Conservation (phyloP, 1,140 invertebrate genomes). For the Galleria mellonella region DNA sequence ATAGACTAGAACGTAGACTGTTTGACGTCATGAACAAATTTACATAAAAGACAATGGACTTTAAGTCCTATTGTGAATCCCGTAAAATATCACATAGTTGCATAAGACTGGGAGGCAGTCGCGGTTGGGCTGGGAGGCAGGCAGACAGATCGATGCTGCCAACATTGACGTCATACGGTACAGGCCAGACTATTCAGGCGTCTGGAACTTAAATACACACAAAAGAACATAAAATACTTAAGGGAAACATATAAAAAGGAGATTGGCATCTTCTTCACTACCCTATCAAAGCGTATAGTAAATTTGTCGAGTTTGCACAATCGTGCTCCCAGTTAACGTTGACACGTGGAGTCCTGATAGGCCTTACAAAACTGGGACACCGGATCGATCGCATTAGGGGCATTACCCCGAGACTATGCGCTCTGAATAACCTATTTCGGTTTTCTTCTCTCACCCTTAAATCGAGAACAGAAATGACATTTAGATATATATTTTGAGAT, state of each 20-base stretch:
- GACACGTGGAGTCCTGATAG: constrained; percentile 4
- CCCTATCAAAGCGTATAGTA: too few relatives aligned
- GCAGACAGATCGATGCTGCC: constrained; percentile 57
- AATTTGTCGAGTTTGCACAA: too few relatives aligned
- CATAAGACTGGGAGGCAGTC: constrained; percentile 41
- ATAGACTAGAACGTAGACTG: too few relatives aligned
- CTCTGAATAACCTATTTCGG: constrained; percentile 14
- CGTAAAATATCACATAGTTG: constrained; percentile 25
- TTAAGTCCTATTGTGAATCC: neutral
- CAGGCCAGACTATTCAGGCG: constrained; percentile 5
- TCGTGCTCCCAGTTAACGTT: too few relatives aligned
- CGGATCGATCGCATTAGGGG: constrained; percentile 21
- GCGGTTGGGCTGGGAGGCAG: constrained; percentile 22
- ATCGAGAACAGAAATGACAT: too few relatives aligned
- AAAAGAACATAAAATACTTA: neutral
- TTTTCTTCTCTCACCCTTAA: neutral
- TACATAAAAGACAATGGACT: too few relatives aligned
- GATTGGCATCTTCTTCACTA: too few relatives aligned
- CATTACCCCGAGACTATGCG: constrained; percentile 6
- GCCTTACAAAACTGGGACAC: constrained; percentile 19
- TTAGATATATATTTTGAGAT: too few relatives aligned
- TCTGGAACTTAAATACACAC: neutral
- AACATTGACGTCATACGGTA: constrained; percentile 32
- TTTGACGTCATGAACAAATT: too few relatives aligned
- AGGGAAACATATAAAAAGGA: too few relatives aligned